A percentile compares a stretch with the other conserved stretches of the same genome.
Conservation (phyloP, 2,113 vertebrate genomes). For the Hypocryptadius cinnamomeus region DNA sequence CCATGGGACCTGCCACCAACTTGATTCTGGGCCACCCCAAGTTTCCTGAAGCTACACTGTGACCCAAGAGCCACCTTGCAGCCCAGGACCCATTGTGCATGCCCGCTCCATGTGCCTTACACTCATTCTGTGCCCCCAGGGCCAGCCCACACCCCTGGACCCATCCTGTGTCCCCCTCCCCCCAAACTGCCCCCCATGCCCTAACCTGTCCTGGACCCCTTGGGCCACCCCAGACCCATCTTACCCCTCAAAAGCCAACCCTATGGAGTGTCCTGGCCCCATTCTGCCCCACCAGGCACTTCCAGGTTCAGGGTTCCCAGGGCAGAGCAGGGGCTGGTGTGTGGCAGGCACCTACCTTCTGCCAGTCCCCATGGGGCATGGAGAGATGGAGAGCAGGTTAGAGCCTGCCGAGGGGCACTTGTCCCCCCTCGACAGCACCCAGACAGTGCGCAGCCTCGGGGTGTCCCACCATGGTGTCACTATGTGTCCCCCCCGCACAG, state of each 20-base stretch:
- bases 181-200: neutral
- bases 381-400: neutral
- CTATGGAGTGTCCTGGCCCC: neutral
- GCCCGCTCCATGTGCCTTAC: neutral
- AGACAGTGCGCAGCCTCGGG: neutral
- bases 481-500: accelerated
- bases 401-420: neutral
- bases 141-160: neutral
- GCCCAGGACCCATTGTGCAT: neutral
- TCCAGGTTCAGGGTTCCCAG: neutral
- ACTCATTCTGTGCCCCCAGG: neutral
- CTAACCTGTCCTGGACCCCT: neutral
- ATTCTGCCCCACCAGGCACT: neutral
- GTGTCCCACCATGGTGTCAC: neutral
- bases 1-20: neutral
- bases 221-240: neutral
- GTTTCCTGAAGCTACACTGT: neutral
- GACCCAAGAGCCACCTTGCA: neutral
- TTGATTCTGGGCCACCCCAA: neutral
- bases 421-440: neutral
- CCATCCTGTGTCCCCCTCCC: neutral
- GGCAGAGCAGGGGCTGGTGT: neutral
- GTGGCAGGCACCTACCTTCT: conserved; percentile 63
- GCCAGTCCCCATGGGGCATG: neutral
- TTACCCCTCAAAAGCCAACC: neutral